Evolutionary conservation across 2,113 vertebrate species (phyloP).

Genomic region (Chrysochloris asiatica): DNA sequence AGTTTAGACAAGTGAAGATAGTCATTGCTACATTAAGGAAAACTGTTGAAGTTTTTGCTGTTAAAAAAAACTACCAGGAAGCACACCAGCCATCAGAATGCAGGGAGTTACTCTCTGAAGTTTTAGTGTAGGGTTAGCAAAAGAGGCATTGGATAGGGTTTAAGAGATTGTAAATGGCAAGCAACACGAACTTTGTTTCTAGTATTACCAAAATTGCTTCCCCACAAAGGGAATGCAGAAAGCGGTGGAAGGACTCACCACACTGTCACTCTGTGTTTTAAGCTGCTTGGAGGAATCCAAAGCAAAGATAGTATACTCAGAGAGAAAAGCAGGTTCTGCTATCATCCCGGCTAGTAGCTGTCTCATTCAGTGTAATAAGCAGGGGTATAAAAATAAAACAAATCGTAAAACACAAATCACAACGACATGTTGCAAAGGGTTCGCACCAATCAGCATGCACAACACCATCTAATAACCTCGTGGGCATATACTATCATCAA

Average conservation of each 20-base stretch:
- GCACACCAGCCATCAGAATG: constrained; percentile 81
- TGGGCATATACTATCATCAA: neutral
- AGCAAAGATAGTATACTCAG: constrained; percentile 99
- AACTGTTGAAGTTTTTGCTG: constrained; percentile 79
- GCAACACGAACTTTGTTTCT: constrained; percentile 82
- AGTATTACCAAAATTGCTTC: constrained; percentile 83
- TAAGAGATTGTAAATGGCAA: constrained; percentile 88
- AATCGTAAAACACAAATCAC: constrained; percentile 72
- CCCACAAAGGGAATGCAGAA: constrained; percentile 83
- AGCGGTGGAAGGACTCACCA: constrained; percentile 93
- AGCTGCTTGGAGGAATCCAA: constrained; percentile 97
- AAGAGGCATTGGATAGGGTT: constrained; percentile 85
- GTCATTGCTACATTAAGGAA: constrained; percentile 63
- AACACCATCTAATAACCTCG: neutral
- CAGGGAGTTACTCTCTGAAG: constrained; percentile 61
- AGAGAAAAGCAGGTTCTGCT: constrained; percentile 99
- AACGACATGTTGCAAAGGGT: constrained; percentile 55
- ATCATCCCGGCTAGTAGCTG: constrained; percentile 99
- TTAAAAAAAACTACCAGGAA: constrained; percentile 72
- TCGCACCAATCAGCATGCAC: constrained; percentile 21
- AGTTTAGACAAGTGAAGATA: constrained; percentile 40
- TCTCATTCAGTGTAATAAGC: constrained; percentile 90
- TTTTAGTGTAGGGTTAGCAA: constrained; percentile 89
- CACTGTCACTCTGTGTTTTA: constrained; percentile 93
- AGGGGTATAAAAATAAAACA: constrained; percentile 90